Evolutionary conservation across 1,140 invertebrate species (phyloP).

Genomic region (Charaxes varanes): DNA sequence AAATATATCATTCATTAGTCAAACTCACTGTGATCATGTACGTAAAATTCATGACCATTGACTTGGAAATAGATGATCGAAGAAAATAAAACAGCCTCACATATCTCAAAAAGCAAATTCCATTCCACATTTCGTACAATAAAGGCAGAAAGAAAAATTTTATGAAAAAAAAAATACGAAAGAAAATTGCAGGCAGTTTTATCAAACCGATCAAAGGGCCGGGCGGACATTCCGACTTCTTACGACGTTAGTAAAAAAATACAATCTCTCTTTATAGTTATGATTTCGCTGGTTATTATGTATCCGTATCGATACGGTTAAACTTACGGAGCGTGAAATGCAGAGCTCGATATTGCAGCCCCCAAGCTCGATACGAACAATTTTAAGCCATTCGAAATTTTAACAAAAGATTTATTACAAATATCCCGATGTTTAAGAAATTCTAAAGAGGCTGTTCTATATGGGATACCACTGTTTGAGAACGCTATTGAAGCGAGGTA

Average conservation of each 20-base stretch:
- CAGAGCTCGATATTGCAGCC: slow-evolving; percentile 50
- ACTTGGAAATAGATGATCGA: slow-evolving; percentile 6
- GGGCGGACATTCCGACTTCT: slow-evolving; percentile 66
- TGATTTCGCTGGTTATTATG: slow-evolving; percentile 72
- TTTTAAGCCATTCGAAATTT: slow-evolving; percentile 38
- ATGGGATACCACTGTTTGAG: too few species aligned
- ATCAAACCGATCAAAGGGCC: slow-evolving; percentile 72
- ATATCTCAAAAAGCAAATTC: slow-evolving; percentile 31
- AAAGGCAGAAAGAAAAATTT: slow-evolving; percentile 47
- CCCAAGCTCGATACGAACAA: slow-evolving; percentile 24
- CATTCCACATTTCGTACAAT: slow-evolving; percentile 34
- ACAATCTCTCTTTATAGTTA: slow-evolving; percentile 74
- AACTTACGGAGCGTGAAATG: slow-evolving; percentile 68
- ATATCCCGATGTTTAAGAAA: too few species aligned
- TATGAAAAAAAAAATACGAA: slow-evolving; percentile 48
- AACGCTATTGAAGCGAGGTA: too few species aligned
- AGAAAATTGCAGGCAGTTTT: slow-evolving; percentile 62
- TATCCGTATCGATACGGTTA: slow-evolving; percentile 65
- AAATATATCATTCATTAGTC: too few species aligned
- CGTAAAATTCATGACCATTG: slow-evolving; percentile 13
- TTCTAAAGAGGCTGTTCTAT: too few species aligned
- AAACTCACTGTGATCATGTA: too few species aligned
- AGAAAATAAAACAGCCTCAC: slow-evolving; percentile 13
- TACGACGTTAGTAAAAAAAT: slow-evolving; percentile 73
- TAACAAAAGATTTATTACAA: slow-evolving; percentile 23